Evolutionary conservation across 2,797 vertebrate species (phyloP), one percentile per base, ranked within the genome.

Genomic region (Manis javanica): DNA sequence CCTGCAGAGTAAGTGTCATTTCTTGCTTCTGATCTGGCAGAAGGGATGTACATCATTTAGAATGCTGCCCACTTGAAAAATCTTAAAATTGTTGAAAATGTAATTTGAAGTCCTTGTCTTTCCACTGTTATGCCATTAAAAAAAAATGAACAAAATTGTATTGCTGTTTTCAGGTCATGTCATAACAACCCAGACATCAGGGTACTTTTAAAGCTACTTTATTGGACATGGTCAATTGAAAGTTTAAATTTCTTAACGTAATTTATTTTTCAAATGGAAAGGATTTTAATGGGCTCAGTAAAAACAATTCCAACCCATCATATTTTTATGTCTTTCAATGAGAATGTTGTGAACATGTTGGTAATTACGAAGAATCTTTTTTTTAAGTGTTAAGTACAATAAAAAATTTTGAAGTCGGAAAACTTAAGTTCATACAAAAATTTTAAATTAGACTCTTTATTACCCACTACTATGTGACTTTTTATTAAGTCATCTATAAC

Each of bases 371-470:
- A 51, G 11, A 95, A n/a, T 42, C 51, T 8, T n/a, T 64, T 79
- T 97, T 85, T 92, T n/a, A 96, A 94, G 93, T 51, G 78, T 29
- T 63, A 71, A 90, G 3, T 85, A 72, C 7, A 37, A 66, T 8
- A 3, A 64, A 96, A 16, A 93, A 39, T 53, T 94, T 57, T 79
- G 46, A 89, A 89, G 64, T 66, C 2, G 75, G 81, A 75, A 87
- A 34, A 87, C 46, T 77, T 74, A 39, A 91, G 77, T 42, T 61
- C 9, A 87, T 86, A 19, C 81, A 59, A 69, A 18, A 93, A 93
- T 51, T 77, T 87, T 92, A 74, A 66, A 66, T 92, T 85, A 53
- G 46, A 86, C 68, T 53, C 7, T 55, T 31, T 29, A 19, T 71
- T 61, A 37, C 37, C 7, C 13, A 82, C 16, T 37, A 59, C 8